These are phyloP conservation scores for Lasioglossum figueresi DNA, from an alignment of 2,888 invertebrate genomes.

Conservation along the genomic window DNA sequence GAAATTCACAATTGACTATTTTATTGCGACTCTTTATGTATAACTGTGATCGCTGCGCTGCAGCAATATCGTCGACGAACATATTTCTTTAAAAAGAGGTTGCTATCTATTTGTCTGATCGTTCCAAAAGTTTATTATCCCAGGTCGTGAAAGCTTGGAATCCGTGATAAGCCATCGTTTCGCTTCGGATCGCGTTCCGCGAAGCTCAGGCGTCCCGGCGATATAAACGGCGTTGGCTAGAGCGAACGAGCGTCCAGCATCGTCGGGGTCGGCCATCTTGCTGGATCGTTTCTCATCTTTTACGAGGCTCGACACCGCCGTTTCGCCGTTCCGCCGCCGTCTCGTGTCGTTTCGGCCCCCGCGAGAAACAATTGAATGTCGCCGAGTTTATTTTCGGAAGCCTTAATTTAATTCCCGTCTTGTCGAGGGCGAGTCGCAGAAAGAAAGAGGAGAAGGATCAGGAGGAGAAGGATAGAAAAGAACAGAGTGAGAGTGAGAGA, in stretches of 20 bases:
- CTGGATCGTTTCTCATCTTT: constrained; percentile 79
- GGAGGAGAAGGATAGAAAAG: constrained; percentile 18
- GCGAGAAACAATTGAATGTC: constrained; percentile 79
- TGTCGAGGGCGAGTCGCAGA: constrained; percentile 40
- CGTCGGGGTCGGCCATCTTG: constrained; percentile 74
- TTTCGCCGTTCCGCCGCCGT: constrained; percentile 56
- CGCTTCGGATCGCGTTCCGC: background rate
- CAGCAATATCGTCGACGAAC: background rate
- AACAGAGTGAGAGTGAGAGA: constrained; percentile 45
- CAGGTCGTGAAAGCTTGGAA: background rate
- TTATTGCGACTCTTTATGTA: background rate
- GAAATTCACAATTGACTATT: background rate
- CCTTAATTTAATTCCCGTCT: constrained; percentile 80
- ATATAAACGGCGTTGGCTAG: background rate
- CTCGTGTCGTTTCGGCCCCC: constrained; percentile 64
- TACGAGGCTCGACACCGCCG: constrained; percentile 72
- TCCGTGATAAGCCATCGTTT: background rate
- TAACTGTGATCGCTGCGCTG: background rate
- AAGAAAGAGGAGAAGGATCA: constrained; percentile 39
- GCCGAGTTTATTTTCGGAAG: constrained; percentile 81
- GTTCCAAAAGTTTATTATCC: background rate
- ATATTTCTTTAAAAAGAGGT: background rate
- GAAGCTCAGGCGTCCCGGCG: background rate
- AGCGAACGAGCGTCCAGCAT: constrained; percentile 53
- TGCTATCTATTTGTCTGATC: background rate